Percentiles rank a stretch among this genome's conserved stretches.
Conservation (phyloP, 2,888 invertebrate species). For the Augiades crinisus region DNA sequence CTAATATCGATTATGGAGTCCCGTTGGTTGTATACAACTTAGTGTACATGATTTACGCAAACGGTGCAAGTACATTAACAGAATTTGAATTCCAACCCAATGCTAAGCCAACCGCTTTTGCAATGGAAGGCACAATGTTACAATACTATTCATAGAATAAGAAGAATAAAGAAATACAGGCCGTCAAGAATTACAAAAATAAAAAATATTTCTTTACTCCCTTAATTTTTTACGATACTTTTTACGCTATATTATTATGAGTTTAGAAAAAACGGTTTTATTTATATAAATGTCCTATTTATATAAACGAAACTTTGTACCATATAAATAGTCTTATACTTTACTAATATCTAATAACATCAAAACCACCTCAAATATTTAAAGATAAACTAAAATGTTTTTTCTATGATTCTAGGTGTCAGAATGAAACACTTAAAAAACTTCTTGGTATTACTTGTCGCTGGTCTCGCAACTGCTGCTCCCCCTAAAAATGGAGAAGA, state of each 20-base stretch:
- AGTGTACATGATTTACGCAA: constrained; percentile 43
- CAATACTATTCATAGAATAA: constrained; percentile 57
- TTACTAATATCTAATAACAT: too few species aligned
- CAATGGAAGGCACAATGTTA: constrained; percentile 48
- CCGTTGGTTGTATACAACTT: constrained; percentile 45
- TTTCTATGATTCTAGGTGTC: background rate
- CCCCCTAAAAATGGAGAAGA: constrained; percentile 31
- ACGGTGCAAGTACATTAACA: constrained; percentile 44
- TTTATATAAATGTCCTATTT: too few species aligned
- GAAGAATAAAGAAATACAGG: constrained; percentile 62
- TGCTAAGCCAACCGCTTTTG: constrained; percentile 49
- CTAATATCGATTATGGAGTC: constrained; percentile 43
- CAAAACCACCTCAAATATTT: too few species aligned
- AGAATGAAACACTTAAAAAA: constrained; percentile 10
- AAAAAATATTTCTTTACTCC: too few species aligned
- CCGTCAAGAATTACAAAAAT: too few species aligned
- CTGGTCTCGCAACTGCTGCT: constrained; percentile 36
- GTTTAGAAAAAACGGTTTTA: too few species aligned
- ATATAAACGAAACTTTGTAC: too few species aligned
- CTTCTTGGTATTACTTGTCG: constrained; percentile 37
- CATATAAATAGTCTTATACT: too few species aligned
- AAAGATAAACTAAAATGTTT: background rate
- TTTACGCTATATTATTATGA: too few species aligned
- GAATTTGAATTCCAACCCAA: constrained; percentile 39
- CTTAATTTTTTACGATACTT: background rate